Percentiles rank a stretch among this genome's conserved stretches.
Evolutionary conservation across 2,113 vertebrate species (phyloP).

Genomic region (Leucopsar rothschildi): DNA sequence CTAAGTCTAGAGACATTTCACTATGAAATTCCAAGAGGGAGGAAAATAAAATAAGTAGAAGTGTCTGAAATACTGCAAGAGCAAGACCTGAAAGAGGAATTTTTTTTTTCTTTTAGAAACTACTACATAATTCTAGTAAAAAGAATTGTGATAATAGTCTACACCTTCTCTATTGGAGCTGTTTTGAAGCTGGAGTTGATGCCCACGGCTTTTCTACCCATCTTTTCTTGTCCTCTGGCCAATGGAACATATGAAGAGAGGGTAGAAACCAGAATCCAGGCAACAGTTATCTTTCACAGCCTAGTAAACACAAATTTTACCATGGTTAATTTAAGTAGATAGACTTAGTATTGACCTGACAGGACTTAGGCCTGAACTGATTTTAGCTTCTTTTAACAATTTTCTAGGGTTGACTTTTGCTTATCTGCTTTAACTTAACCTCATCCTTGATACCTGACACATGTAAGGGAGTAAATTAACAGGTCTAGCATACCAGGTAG

Average conservation of each 20-base stretch:
- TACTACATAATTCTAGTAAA: neutral
- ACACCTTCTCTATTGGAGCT: neutral
- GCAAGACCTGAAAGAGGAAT: neutral
- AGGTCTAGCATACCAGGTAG: neutral
- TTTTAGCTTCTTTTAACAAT: neutral
- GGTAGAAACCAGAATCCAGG: neutral
- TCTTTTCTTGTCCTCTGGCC: neutral
- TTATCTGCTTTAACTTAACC: neutral
- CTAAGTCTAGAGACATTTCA: neutral
- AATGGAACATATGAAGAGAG: neutral
- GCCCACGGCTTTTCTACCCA: neutral
- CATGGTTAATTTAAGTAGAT: neutral
- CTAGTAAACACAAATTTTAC: neutral
- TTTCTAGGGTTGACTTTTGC: neutral
- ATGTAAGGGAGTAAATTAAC: neutral
- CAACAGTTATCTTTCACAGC: neutral
- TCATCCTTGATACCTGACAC: neutral
- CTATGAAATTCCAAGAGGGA: neutral
- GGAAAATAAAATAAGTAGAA: constrained; percentile 2
- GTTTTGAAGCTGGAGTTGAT: neutral
- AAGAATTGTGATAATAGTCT: neutral
- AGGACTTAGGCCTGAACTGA: neutral
- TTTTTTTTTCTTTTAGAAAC: neutral
- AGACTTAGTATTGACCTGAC: neutral
- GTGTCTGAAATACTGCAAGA: neutral